These are phyloP conservation scores for Pseudomyrmex pallidus DNA, from an alignment of 1,140 invertebrate species.

Conservation along the genomic window DNA sequence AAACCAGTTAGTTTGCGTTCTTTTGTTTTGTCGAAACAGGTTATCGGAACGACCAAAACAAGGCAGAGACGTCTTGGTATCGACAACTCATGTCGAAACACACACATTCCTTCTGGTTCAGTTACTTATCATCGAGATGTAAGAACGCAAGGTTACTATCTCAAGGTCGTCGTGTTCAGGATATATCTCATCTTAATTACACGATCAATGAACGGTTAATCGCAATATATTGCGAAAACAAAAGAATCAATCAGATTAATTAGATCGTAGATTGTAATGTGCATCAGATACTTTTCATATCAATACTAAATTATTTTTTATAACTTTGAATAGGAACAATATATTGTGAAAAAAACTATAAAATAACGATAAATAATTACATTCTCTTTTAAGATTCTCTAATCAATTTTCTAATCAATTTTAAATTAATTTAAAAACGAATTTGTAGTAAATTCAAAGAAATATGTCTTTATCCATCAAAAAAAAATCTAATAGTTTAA, in stretches of 20 bases:
- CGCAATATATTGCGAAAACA: not conserved
- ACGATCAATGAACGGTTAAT: constrained; percentile 24
- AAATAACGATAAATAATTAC: no score
- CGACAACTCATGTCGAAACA: constrained; percentile 14
- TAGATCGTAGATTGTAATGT: not conserved
- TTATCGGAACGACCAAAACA: constrained; percentile 30
- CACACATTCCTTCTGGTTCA: constrained; percentile 11
- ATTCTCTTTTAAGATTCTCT: no score
- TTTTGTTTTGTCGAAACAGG: constrained; percentile 37
- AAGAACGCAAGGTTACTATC: constrained; percentile 34
- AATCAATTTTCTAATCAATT: no score
- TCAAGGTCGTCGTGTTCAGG: constrained; percentile 38
- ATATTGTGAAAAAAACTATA: no score
- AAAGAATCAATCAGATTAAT: not conserved
- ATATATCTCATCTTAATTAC: constrained; percentile 23
- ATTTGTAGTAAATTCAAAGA: no score
- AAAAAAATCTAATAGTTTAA: no score
- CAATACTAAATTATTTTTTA: no score
- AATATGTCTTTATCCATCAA: no score
- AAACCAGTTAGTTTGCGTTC: constrained; percentile 50
- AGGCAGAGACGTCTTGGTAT: constrained; percentile 1
- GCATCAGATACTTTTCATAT: no score
- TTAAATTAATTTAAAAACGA: no score
- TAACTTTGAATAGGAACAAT: no score
- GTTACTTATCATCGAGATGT: constrained; percentile 13